Percentiles rank a stretch among this genome's conserved stretches.
These are phyloP conservation scores for Lacanobia wlatinum DNA, from an alignment of 2,888 invertebrate genomes.

Conservation along the genomic window DNA sequence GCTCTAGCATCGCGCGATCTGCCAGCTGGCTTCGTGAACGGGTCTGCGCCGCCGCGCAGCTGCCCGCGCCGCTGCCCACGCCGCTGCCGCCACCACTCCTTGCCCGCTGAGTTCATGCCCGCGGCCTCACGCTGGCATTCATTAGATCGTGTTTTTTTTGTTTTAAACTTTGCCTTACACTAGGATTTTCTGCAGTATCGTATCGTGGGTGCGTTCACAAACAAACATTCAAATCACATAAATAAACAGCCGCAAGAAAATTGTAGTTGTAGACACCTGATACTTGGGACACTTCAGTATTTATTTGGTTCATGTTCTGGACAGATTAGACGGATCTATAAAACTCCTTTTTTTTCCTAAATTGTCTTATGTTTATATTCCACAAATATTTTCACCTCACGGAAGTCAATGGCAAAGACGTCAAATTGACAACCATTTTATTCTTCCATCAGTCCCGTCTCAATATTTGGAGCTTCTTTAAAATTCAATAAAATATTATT, in stretches of 20 bases:
- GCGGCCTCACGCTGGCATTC: background rate
- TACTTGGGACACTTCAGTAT: background rate
- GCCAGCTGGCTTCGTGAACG: no score
- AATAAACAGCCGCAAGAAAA: no score
- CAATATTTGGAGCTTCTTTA: conserved; percentile 36
- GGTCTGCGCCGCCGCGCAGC: no score
- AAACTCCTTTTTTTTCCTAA: background rate
- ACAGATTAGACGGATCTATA: background rate
- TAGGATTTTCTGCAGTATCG: no score
- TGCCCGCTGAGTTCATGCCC: no score
- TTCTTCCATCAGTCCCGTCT: conserved; percentile 12
- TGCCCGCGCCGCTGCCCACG: no score
- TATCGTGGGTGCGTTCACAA: no score
- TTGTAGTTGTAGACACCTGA: background rate
- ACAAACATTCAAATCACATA: no score
- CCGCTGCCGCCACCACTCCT: no score
- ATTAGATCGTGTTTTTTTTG: background rate
- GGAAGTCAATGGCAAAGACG: background rate
- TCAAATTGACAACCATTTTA: conserved; percentile 21
- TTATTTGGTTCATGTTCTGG: background rate
- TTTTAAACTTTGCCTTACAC: no score
- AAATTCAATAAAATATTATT: conserved; percentile 53
- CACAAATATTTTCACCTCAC: conserved; percentile 4
- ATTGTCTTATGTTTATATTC: background rate
- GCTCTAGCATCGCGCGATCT: no score